Evolutionary conservation across 53 echinoderm and acorn worm genomes (phyloP).

Genomic region (Actinopyga echinites): DNA sequence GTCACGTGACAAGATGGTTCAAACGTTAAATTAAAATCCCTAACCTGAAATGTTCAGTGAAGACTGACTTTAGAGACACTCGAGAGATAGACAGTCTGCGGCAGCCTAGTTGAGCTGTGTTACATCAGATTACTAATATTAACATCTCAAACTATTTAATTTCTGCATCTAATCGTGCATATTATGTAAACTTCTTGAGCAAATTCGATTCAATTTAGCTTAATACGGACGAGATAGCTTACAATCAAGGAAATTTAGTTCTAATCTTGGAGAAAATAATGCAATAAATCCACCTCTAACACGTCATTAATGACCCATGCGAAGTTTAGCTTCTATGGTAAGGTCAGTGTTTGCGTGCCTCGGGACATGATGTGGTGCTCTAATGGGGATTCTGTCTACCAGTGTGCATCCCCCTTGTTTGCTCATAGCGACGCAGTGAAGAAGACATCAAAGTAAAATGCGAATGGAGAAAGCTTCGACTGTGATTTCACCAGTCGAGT

Average conservation of each 20-base stretch:
- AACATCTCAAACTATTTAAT: slow-evolving; percentile 25
- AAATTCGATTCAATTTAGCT: slow-evolving; percentile 37
- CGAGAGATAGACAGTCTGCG: no score
- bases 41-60: no score
- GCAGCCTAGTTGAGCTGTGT: slow-evolving; percentile 2
- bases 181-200: slow-evolving; percentile 26
- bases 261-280: slow-evolving; percentile 38
- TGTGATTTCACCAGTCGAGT: not conserved
- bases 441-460: not conserved
- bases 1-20: no score
- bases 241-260: slow-evolving; percentile 37
- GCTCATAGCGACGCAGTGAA: slow-evolving; percentile 1
- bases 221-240: slow-evolving; percentile 39
- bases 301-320: slow-evolving; percentile 23
- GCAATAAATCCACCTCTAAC: slow-evolving; percentile 32
- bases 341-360: slow-evolving; percentile 20
- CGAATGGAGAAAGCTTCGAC: not conserved
- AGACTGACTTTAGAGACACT: no score
- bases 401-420: slow-evolving; percentile 19
- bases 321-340: not conserved
- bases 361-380: not conserved
- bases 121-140: slow-evolving; percentile 15
- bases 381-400: slow-evolving; percentile 32
- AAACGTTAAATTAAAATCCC: no score
- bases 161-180: slow-evolving; percentile 20